A percentile compares a stretch with the other conserved stretches of the same genome.
Conservation (phyloP, 2,888 invertebrate genomes). For the Drosophila merina region DNA sequence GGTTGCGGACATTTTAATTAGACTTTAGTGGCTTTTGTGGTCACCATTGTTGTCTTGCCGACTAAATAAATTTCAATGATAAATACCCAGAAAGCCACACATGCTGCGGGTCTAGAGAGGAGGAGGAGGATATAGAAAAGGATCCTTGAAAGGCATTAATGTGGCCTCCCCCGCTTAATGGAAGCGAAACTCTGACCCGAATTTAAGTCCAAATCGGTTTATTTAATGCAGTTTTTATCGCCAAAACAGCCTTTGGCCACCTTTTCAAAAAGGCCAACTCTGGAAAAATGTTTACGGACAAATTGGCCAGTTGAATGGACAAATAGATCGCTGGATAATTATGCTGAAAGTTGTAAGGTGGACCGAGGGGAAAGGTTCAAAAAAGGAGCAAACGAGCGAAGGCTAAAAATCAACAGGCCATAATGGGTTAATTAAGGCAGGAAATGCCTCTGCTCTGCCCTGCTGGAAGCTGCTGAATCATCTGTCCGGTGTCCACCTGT, state of each 20-base stretch:
- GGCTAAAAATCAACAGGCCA: slow-evolving; percentile 57
- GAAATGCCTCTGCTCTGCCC: not conserved
- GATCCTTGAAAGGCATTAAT: too few relatives aligned
- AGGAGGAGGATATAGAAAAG: too few relatives aligned
- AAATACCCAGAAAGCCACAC: slow-evolving; percentile 40
- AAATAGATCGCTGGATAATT: slow-evolving; percentile 54
- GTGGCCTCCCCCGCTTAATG: not conserved
- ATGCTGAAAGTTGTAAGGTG: slow-evolving; percentile 27
- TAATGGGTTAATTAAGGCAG: slow-evolving; percentile 64
- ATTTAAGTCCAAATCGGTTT: slow-evolving; percentile 1
- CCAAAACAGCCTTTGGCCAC: not conserved
- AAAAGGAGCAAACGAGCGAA: slow-evolving; percentile 16
- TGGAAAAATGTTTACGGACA: slow-evolving; percentile 18
- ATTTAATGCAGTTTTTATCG: not conserved
- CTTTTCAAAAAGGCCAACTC: not conserved
- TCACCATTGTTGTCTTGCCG: slow-evolving; percentile 54
- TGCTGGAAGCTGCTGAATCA: slow-evolving; percentile 8
- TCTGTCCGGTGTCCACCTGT: slow-evolving; percentile 4
- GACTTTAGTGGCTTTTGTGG: slow-evolving; percentile 64
- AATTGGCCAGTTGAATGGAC: slow-evolving; percentile 49
- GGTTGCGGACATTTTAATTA: slow-evolving; percentile 67
- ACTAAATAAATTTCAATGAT: slow-evolving; percentile 61
- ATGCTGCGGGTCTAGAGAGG: not conserved
- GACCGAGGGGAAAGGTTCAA: too few relatives aligned
- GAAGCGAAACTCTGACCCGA: not conserved